phyloP scores from a whole-genome alignment of 2,888 invertebrate species.

The Diabrotica balteata region DNA sequence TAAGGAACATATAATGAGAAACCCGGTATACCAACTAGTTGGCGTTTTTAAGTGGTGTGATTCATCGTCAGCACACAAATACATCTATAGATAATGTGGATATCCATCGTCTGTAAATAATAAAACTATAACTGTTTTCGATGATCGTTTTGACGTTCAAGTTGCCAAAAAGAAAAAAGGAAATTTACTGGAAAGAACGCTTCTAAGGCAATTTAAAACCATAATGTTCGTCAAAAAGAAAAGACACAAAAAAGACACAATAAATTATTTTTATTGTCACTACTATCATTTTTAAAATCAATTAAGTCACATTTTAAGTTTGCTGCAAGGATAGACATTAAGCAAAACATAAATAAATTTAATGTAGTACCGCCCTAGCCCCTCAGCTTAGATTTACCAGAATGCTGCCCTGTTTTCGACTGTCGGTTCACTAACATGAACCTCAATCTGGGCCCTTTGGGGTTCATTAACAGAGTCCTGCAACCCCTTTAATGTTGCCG shows the following conservation, averaged over 20 bases:
- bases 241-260: conserved; percentile 27
- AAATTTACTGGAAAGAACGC: conserved; percentile 25
- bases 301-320: conserved; percentile 20
- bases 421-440: too few species aligned
- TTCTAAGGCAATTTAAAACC: conserved; percentile 25
- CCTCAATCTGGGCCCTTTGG: conserved; percentile 5
- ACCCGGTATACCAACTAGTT: too few species aligned
- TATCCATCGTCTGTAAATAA: conserved; percentile 19
- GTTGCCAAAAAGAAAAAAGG: conserved; percentile 24
- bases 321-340: conserved; percentile 20
- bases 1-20: too few species aligned
- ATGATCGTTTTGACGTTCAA: conserved; percentile 15
- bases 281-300: conserved; percentile 10
- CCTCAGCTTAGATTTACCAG: background rate
- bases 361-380: conserved; percentile 12
- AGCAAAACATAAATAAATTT: conserved; percentile 19
- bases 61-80: too few species aligned
- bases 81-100: conserved; percentile 24
- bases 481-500: too few species aligned
- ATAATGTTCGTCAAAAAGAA: conserved; percentile 25
- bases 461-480: conserved; percentile 6
- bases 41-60: too few species aligned
- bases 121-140: conserved; percentile 15
- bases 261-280: conserved; percentile 24
- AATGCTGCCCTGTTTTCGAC: conserved; percentile 4